Evolutionary conservation across 1,140 invertebrate genomes (phyloP), one percentile per base, ranked within the genome.

Genomic region (Diachasma alloeum): DNA sequence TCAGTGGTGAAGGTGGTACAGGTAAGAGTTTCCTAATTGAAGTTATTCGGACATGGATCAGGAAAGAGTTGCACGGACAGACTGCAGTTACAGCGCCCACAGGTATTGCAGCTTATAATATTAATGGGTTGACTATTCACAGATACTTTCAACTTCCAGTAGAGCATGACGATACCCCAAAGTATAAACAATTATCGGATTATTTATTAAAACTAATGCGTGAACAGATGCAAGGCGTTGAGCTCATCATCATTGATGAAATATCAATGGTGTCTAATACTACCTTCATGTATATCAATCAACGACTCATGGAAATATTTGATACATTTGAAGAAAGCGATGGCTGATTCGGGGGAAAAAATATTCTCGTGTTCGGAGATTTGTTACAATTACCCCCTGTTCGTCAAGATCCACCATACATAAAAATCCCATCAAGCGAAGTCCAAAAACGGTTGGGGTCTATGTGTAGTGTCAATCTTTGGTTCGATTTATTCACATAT

Each of bases 381-480:
- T 80, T 84, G 59, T 76, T 85, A 19, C 85, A 86, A 79, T 77
- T 87, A 39, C 83, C 83, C 17, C 82, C 84, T n/a, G 81, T 87
- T 22, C 75, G 76, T 24, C 82, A 81, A 75, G 68, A 83, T 53
- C 75, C 82, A 10, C 31, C 79, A 13, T 84, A 81, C 73, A 44
- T 83, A 48, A 24, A 39, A 53, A 72, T 86, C 19, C 36, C 75
- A 31, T 77, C 67, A 44, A 11, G 22, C 31, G 42, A 81, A 72
- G 72, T 83, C 17, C 36, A 81, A 66, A 80, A 82, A 75, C 77
- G 71, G 53, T 39, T 81, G 9, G 79, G 76, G 67, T 59, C 78
- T 15, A 71, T 84, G 22, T 42, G 71, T 39, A 71, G 69, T n/a
- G 31, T 71, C 31, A 73, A 84, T 72, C 46, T 83, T 48, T 83